Percentiles rank a stretch among this genome's conserved stretches.
Evolutionary conservation across 2,888 invertebrate genomes (phyloP).

Genomic region (Agrochola litura): DNA sequence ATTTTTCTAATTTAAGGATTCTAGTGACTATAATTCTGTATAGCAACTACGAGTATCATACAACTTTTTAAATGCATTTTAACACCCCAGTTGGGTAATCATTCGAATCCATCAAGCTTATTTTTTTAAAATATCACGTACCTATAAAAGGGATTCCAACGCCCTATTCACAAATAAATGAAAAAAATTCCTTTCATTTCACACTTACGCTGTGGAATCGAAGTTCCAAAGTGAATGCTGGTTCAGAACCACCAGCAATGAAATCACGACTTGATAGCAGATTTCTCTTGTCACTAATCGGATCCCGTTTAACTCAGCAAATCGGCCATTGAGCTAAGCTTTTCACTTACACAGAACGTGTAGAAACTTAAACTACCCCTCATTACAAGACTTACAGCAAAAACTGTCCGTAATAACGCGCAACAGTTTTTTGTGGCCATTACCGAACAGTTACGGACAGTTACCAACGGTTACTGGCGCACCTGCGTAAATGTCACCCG

Average conservation of each 20-base stretch:
- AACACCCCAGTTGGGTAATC: neutral
- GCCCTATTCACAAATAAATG: neutral
- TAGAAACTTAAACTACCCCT: conserved; percentile 6
- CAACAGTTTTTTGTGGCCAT: conserved; percentile 35
- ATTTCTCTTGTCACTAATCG: conserved; percentile 18
- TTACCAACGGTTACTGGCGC: conserved; percentile 46
- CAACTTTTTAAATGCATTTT: too few relatives aligned
- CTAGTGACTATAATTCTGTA: too few relatives aligned
- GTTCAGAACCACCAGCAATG: neutral
- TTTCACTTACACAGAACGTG: conserved; percentile 19
- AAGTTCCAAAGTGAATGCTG: neutral
- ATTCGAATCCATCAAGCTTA: too few relatives aligned
- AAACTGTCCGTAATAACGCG: conserved; percentile 23
- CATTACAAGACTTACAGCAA: conserved; percentile 16
- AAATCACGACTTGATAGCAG: neutral
- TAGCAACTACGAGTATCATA: too few relatives aligned
- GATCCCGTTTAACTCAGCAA: conserved; percentile 7
- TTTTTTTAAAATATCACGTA: neutral
- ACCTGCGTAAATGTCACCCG: conserved; percentile 62
- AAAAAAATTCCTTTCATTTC: neutral
- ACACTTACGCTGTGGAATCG: neutral
- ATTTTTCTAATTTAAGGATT: too few relatives aligned
- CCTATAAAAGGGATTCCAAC: neutral
- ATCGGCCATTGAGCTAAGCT: conserved; percentile 15
- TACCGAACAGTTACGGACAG: conserved; percentile 38